Evolutionary conservation across 2,113 vertebrate species (phyloP), one percentile per base, ranked within the genome.

Genomic region (Rhabdornis inornatus): DNA sequence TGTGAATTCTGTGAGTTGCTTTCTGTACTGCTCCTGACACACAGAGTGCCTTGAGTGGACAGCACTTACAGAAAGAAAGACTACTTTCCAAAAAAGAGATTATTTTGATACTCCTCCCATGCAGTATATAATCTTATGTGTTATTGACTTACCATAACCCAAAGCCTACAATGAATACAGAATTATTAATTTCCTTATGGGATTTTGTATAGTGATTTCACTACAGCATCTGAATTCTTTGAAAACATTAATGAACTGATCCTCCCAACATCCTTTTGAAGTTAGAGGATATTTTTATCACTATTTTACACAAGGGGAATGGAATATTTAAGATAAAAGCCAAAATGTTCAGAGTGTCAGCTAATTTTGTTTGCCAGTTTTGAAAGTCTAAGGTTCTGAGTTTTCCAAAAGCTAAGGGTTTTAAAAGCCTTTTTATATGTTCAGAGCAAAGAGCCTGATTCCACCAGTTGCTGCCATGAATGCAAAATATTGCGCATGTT

Each of bases 221-320:
- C 69, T 89, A 77, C 44, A 47, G 68, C 56, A 45, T 93, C 50
- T 74, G 56, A 94, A 72, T 89, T 83, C 83, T 96, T 89, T 92
- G 89, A 94, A 94, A 95, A 92, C 83, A 70, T 86, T 93, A 97
- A 96, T 92, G 86, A 96, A 95, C 92, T 39, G 20, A 90, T 92
- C 37, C 24, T 83, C 83, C 70, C 71, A 88, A 85, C 55, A 47
- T 63, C 24, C 91, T 95, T 96, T 90, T 94, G 94, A 95, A 90
- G 89, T 93, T 40, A n/a, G 50, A 83, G 64, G 60, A 37, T 94
- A 93, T 89, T 97, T 95, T 94, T 94, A 94, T 77, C 89, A 37
- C 82, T 69, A 33, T 92, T 92, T 91, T 75, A 92, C 90, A 65
- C 94, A 78, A 37, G 83, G 50, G 91, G 30, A 86, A 90, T 0